Conservation (phyloP, 1,140 invertebrate species). For the Eumaeus atala region DNA sequence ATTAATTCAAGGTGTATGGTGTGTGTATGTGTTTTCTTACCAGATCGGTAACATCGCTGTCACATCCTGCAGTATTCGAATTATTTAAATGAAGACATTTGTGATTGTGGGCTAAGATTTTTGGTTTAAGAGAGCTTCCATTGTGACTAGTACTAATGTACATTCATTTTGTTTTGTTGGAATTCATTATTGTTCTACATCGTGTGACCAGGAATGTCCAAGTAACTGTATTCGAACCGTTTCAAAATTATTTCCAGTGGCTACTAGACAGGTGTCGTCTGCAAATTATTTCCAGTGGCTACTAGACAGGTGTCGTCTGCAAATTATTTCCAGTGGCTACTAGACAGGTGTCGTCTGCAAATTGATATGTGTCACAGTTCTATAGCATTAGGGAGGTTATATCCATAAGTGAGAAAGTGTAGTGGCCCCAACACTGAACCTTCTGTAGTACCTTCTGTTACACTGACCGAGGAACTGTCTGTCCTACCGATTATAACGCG, state of each 20-base stretch:
- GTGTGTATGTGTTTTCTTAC: conserved; percentile 19
- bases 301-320: too few species aligned
- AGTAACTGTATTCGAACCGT: conserved; percentile 14
- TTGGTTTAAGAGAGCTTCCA: conserved; percentile 2
- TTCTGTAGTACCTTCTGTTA: conserved; percentile 22
- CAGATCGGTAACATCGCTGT: conserved; percentile 13
- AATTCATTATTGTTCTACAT: conserved; percentile 22
- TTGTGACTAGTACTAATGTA: conserved; percentile 24
- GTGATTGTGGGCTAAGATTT: conserved; percentile 15
- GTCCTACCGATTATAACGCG: not conserved
- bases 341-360: conserved; percentile 29
- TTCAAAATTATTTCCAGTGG: conserved; percentile 7
- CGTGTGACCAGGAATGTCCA: conserved; percentile 22
- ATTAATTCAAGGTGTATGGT: conserved; percentile 21
- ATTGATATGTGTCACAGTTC: conserved; percentile 24
- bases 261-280: too few species aligned
- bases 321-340: conserved; percentile 16
- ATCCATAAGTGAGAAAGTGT: conserved; percentile 25
- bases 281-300: too few species aligned
- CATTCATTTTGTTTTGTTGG: conserved; percentile 24
- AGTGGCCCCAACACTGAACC: conserved; percentile 26
- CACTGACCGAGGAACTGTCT: not conserved
- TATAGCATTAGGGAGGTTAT: conserved; percentile 14
- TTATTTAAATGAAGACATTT: conserved; percentile 14
- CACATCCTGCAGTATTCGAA: not conserved